Conservation (phyloP, 2,113 vertebrate species). For the Planiliza haematocheilus region DNA sequence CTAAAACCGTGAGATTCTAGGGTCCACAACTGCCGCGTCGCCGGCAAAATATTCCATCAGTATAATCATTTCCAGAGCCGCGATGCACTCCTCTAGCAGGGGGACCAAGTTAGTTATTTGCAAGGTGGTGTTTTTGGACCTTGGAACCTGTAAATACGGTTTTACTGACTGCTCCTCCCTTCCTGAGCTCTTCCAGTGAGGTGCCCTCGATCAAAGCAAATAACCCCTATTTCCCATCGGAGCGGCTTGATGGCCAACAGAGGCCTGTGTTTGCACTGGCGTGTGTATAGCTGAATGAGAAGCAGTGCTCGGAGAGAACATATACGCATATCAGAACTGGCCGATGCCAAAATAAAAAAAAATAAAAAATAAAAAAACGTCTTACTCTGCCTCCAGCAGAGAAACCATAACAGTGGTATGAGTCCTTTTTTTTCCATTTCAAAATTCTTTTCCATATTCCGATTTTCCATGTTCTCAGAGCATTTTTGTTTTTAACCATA, state of each 20-base stretch:
- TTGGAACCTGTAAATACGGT: conserved; percentile 71
- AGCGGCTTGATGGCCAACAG: conserved; percentile 49
- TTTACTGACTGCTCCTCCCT: conserved; percentile 58
- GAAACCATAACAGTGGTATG: background rate
- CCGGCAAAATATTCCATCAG: conserved; percentile 56
- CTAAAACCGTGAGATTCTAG: conserved; percentile 29
- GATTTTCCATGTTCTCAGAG: too few species aligned
- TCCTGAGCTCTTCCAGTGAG: conserved; percentile 63
- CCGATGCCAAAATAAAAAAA: conserved; percentile 2
- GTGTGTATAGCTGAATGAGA: conserved; percentile 51
- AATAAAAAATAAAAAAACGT: background rate
- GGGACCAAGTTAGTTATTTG: conserved; percentile 62
- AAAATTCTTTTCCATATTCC: too few species aligned
- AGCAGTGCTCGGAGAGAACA: conserved; percentile 41
- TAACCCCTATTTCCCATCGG: conserved; percentile 72
- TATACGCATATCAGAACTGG: conserved; percentile 40
- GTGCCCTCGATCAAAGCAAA: conserved; percentile 73
- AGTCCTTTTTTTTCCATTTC: too few species aligned
- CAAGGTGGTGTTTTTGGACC: conserved; percentile 66
- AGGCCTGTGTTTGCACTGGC: conserved; percentile 57
- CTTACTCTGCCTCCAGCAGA: background rate
- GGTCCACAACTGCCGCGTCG: conserved; percentile 12
- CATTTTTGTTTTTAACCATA: too few species aligned
- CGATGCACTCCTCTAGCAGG: conserved; percentile 39
- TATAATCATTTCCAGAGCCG: conserved; percentile 40